These are phyloP conservation scores for Apostichopus californicus DNA, from an alignment of 35 echinoderm and acorn worm genomes.

Conservation along the genomic window DNA sequence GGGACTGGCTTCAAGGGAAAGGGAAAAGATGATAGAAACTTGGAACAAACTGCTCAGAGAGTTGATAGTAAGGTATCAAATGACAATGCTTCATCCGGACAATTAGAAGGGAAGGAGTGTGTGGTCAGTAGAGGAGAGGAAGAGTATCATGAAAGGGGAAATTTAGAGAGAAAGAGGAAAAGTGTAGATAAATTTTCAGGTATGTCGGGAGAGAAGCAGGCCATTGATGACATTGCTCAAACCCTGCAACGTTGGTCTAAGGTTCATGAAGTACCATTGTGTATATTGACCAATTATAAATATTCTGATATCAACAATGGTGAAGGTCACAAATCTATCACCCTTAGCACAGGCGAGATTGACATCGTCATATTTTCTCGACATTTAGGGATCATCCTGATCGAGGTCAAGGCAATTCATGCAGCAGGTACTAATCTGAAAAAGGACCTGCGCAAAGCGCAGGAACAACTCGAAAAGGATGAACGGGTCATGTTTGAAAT, in stretches of 20 bases:
- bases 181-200: neutral
- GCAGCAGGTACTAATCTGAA: neutral
- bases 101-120: too few relatives aligned
- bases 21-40: neutral
- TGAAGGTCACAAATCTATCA: neutral
- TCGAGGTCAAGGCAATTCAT: neutral
- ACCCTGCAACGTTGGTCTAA: neutral
- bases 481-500: constrained; percentile 6
- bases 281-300: constrained; percentile 27
- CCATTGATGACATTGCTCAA: constrained; percentile 18
- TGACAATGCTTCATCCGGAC: too few relatives aligned
- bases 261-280: neutral
- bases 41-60: neutral
- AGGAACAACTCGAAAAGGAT: constrained; percentile 16
- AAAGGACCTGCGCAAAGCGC: neutral
- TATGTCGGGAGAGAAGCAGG: neutral
- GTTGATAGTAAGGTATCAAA: neutral
- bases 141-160: neutral
- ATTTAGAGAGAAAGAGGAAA: neutral
- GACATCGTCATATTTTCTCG: constrained; percentile 8
- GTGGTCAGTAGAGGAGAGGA: neutral
- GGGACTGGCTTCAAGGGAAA: neutral
- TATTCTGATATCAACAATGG: neutral
- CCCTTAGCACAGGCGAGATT: constrained; percentile 5
- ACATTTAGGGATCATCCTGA: neutral